Percentiles rank a stretch among this genome's conserved stretches.
Conservation (phyloP, 2,888 invertebrate genomes). For the Melitaea athalia region DNA sequence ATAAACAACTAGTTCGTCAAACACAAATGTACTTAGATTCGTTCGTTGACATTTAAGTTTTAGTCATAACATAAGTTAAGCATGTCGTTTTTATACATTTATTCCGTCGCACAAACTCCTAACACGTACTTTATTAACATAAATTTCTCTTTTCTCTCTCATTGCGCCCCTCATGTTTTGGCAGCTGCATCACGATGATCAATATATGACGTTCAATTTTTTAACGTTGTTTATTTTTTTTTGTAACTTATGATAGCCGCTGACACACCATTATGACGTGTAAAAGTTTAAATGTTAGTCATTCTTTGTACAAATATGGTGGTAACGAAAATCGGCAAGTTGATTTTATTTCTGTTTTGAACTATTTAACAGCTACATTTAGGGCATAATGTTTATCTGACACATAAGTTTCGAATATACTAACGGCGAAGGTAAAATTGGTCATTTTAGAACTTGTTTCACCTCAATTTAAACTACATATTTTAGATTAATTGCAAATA, state of each 20-base stretch:
- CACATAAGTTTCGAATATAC: no score
- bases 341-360: no score
- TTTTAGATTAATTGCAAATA: no score
- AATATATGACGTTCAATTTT: conserved; percentile 23
- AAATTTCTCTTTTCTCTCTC: conserved; percentile 12
- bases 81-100: neutral
- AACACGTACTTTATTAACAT: neutral
- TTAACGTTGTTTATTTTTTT: conserved; percentile 24
- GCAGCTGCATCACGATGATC: conserved; percentile 28
- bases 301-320: neutral
- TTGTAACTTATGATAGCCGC: neutral
- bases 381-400: no score
- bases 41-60: no score
- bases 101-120: neutral
- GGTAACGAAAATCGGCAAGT: neutral
- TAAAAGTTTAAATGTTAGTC: neutral
- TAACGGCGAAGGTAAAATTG: no score
- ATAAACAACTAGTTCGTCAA: no score
- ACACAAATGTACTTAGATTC: no score
- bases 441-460: no score
- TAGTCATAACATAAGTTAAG: conserved; percentile 11
- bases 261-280: conserved; percentile 8
- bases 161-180: conserved; percentile 22
- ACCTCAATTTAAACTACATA: no score
- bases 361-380: no score